phyloP scores from a whole-genome alignment of 2,888 invertebrate genomes.

The Conus canariensis region DNA sequence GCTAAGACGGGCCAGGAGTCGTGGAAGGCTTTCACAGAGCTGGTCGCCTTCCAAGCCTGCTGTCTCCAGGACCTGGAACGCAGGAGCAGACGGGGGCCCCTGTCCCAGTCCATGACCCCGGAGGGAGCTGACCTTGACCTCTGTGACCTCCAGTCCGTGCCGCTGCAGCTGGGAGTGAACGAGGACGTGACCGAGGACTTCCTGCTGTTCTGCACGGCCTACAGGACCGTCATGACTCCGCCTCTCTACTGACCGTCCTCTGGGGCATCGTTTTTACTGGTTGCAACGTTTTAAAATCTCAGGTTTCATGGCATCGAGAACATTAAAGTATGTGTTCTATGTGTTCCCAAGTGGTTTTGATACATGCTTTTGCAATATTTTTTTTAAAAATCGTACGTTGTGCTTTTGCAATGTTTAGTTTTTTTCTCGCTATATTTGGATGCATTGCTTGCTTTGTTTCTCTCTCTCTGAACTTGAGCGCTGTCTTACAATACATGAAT shows the following conservation, averaged over 20 bases:
- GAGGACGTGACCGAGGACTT: slow-evolving; percentile 6
- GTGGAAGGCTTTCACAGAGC: neutral
- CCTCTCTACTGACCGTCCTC: neutral
- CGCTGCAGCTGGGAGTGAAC: neutral
- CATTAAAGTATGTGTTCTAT: too few species aligned
- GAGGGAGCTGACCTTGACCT: neutral
- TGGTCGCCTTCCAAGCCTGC: neutral
- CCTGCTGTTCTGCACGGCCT: neutral
- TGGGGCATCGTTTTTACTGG: too few species aligned
- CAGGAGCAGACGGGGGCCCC: neutral
- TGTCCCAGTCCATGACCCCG: neutral
- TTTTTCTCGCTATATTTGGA: too few species aligned
- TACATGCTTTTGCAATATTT: too few species aligned
- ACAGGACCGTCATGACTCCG: neutral
- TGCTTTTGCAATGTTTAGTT: too few species aligned
- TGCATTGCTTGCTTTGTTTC: too few species aligned
- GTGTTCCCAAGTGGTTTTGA: too few species aligned
- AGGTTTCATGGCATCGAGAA: neutral
- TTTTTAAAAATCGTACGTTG: too few species aligned
- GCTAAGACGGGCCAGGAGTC: neutral
- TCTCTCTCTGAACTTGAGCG: too few species aligned
- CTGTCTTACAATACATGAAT: too few species aligned
- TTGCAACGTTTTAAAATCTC: neutral
- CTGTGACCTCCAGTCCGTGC: neutral
- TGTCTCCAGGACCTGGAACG: neutral